A percentile compares a stretch with the other conserved stretches of the same genome.
phyloP scores from a whole-genome alignment of 2,797 vertebrate species.

The Eurystomus glaucurus region DNA sequence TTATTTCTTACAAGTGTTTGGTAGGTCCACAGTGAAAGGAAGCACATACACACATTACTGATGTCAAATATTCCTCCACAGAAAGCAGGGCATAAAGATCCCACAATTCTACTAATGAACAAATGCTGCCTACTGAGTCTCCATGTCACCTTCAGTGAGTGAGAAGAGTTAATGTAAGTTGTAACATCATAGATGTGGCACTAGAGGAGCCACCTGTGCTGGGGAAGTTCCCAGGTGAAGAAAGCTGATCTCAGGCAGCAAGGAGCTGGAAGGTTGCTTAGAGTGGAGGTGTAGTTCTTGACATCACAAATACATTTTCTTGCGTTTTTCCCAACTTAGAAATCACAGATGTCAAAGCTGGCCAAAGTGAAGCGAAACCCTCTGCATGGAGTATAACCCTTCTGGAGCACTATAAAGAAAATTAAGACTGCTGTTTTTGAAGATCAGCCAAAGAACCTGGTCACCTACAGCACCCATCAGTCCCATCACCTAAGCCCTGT shows the following conservation, averaged over 20 bases:
- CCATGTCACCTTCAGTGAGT: neutral
- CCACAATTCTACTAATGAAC: neutral
- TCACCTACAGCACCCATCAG: neutral
- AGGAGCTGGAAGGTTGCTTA: neutral
- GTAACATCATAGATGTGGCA: neutral
- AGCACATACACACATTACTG: fast-evolving
- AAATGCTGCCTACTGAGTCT: fast-evolving
- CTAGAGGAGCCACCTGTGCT: neutral
- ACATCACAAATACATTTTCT: neutral
- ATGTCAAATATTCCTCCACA: neutral
- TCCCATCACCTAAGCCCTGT: neutral
- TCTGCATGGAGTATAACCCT: neutral
- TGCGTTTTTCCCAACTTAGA: neutral
- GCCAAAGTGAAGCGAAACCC: neutral
- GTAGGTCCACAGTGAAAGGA: neutral
- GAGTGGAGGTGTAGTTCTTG: neutral
- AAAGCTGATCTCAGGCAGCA: neutral
- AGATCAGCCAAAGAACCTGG: neutral
- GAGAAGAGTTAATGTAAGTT: neutral
- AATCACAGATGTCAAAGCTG: neutral
- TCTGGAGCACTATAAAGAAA: neutral
- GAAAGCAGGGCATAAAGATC: neutral
- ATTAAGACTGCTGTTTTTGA: neutral
- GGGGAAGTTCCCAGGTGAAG: neutral
- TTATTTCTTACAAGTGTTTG: neutral